Percentiles rank a stretch among this genome's conserved stretches.
Evolutionary conservation across 2,113 vertebrate genomes (phyloP).

Genomic region (Fregetta grallaria): DNA sequence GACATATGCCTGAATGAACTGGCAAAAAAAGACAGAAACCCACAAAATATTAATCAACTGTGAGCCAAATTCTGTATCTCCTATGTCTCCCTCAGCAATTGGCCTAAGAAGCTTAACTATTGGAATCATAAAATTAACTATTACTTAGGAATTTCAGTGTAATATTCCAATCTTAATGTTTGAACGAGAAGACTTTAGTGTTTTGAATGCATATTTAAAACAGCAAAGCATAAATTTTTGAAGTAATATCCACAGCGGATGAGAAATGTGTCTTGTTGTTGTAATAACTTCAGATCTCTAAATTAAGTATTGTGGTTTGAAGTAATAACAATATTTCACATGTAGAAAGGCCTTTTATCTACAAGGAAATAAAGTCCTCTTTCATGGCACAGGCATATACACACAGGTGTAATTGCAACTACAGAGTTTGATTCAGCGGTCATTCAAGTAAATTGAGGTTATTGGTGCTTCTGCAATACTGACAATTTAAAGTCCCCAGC

Average conservation of each 20-base stretch:
- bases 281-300: constrained; percentile 36
- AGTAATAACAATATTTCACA: constrained; percentile 13
- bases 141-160: constrained; percentile 9
- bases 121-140: constrained; percentile 35
- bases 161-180: constrained; percentile 7
- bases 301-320: constrained; percentile 23
- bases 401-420: neutral
- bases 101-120: neutral
- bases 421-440: neutral
- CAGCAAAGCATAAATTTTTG: constrained; percentile 27
- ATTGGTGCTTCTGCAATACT: neutral
- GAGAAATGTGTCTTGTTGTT: constrained; percentile 9
- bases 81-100: neutral
- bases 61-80: neutral
- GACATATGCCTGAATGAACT: neutral
- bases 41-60: neutral
- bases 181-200: constrained; percentile 32
- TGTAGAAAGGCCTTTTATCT: neutral
- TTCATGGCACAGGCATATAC: neutral
- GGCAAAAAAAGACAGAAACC: neutral
- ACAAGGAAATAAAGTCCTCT: constrained; percentile 6
- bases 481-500: neutral
- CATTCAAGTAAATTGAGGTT: constrained; percentile 1
- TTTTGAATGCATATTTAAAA: constrained; percentile 47
- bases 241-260: constrained; percentile 17